Evolutionary conservation across 2,797 vertebrate species (phyloP).

Genomic region (Gadopsis marmoratus): DNA sequence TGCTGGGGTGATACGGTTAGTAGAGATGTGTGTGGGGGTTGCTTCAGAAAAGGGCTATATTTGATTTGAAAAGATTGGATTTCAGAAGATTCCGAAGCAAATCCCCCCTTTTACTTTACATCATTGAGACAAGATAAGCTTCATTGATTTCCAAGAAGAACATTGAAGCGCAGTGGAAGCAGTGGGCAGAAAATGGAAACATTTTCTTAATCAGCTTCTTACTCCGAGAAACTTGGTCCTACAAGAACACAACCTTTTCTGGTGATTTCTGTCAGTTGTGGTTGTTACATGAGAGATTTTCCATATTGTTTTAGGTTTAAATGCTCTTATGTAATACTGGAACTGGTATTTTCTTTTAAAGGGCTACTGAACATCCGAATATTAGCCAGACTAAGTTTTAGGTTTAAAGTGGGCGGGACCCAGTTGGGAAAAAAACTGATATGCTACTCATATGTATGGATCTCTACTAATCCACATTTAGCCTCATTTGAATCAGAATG

Average conservation of each 20-base stretch:
- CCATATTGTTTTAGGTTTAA: neutral
- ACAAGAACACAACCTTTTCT: neutral
- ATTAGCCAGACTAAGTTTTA: too few species aligned
- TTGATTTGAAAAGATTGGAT: slow-evolving; percentile 34
- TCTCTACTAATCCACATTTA: neutral
- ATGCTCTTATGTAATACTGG: too few species aligned
- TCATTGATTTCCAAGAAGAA: neutral
- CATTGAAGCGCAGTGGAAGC: neutral
- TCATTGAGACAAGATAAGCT: slow-evolving; percentile 10
- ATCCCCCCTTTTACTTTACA: neutral
- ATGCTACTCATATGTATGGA: neutral
- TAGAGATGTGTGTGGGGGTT: slow-evolving; percentile 27
- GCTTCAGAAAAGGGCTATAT: slow-evolving; percentile 11
- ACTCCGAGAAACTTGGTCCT: neutral
- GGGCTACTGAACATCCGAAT: too few species aligned
- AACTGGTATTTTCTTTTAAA: too few species aligned
- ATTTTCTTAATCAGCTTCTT: neutral
- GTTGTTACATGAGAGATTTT: neutral
- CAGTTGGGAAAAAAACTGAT: neutral
- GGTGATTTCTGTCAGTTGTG: neutral
- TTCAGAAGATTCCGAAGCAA: slow-evolving; percentile 13
- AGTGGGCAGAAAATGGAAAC: neutral
- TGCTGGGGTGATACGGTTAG: slow-evolving; percentile 18
- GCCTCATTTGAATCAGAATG: slow-evolving; percentile 2
- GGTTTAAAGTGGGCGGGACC: neutral